Percentiles rank a stretch among this genome's conserved stretches.
These are phyloP conservation scores for Platycnemis pennipes DNA, from an alignment of 2,888 invertebrate species.

Conservation along the genomic window DNA sequence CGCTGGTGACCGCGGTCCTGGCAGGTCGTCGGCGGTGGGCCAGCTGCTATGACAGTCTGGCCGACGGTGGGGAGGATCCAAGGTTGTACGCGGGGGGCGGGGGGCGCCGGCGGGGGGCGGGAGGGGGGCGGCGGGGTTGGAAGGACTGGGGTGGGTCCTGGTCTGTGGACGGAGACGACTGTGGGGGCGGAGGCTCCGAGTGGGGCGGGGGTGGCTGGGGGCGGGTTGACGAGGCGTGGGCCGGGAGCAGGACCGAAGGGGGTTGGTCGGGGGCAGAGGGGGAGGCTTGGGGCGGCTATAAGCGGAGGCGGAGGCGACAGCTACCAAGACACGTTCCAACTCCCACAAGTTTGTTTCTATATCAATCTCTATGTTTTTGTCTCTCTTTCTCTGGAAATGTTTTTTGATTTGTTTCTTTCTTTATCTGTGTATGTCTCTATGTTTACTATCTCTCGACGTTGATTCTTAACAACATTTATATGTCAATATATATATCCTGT, in stretches of 20 bases:
- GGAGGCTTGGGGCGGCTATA: conserved; percentile 43
- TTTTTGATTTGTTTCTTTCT: neutral
- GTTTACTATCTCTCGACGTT: conserved; percentile 42
- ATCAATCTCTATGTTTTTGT: neutral
- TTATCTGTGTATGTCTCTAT: conserved; percentile 1
- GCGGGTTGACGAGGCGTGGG: neutral
- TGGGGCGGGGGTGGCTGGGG: neutral
- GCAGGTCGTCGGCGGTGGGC: conserved; percentile 49
- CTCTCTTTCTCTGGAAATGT: no score
- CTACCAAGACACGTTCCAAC: conserved; percentile 51
- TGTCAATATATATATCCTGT: neutral
- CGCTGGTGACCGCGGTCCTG: neutral
- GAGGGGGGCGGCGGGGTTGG: conserved; percentile 29
- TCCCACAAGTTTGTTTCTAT: conserved; percentile 55
- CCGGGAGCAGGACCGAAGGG: conserved; percentile 1
- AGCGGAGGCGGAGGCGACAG: conserved; percentile 43
- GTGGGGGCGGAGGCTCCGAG: conserved; percentile 25
- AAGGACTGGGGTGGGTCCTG: conserved; percentile 34
- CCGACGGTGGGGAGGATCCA: neutral
- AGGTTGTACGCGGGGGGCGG: neutral
- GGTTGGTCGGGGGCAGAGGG: conserved; percentile 43
- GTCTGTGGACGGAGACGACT: conserved; percentile 46
- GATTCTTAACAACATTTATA: neutral
- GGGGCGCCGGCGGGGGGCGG: neutral
- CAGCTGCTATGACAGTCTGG: conserved; percentile 62